Base-by-base conservation (phyloP, 2,888 invertebrate species). In the Patella depressa region DNA sequence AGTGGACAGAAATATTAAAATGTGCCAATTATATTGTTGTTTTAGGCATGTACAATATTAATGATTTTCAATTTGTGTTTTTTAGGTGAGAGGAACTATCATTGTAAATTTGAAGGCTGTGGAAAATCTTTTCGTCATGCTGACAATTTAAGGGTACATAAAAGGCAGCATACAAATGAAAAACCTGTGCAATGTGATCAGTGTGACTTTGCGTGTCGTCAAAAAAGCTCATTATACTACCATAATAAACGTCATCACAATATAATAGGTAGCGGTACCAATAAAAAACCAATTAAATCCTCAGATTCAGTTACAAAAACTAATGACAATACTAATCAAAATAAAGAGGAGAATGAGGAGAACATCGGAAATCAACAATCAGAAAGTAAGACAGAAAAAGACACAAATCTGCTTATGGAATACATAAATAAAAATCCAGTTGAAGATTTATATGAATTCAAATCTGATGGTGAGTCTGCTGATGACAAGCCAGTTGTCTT, bases 171-270 rank as follows among this genome's bases (percentile, higher is more conserved):
- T 83, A 90, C 89, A 29, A 88, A 89, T 78, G 90, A 90, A 79
- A 90, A 90, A 80, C 90, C 90, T 34, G 81, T 90, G 71, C 85
- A 87, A 59, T 91, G 91, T 83, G 85, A 87, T 24, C 85, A 88
- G n/a, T 91, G 91, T 85, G 86, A 87, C 57, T 90, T 89, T 79
- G 87, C 87, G 24, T 90, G 90, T 80, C 85, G 89, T 75, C 91
- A 91, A 83, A 89, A 88, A 78, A 89, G 87, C 78, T 89, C 90
- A 2, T 85, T 91, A 19, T 86, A 86, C 74, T 88, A 87, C 84
- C 91, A 91, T 82, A 85, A 89, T 79, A 85, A 85, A 73, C 83
- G 81, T 59, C 78, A 83, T 11, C 87, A 87, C 76, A 74, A 80
- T 71, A 34, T 75, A n/a, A 17, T 70, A 71, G 73, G 77, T 24